Evolutionary conservation across 2,888 invertebrate species (phyloP).

Genomic region (Masnerella sp.): DNA sequence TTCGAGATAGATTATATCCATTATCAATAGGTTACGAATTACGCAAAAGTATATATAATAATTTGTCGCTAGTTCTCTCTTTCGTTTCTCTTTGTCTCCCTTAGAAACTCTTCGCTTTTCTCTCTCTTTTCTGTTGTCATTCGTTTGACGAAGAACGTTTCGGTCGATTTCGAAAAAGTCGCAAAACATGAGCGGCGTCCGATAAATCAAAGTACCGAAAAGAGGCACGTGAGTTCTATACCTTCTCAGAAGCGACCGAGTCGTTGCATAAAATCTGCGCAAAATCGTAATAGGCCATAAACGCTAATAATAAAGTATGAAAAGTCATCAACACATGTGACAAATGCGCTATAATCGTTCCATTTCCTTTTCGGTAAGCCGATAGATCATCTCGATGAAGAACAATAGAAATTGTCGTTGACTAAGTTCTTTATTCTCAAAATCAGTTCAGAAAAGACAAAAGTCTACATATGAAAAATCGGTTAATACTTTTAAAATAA

Average conservation of each 20-base stretch:
- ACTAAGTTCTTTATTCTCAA: slow-evolving; percentile 31
- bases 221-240: slow-evolving; percentile 50
- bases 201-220: slow-evolving; percentile 58
- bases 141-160: slow-evolving; percentile 57
- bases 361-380: slow-evolving; percentile 26
- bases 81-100: not conserved
- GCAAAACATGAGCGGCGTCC: slow-evolving; percentile 55
- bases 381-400: slow-evolving; percentile 51
- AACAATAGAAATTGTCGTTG: slow-evolving; percentile 51
- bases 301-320: slow-evolving; percentile 70
- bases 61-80: slow-evolving; percentile 6
- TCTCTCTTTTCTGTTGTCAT: slow-evolving; percentile 26
- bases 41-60: slow-evolving; percentile 63
- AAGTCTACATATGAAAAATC: slow-evolving; percentile 23
- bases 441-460: slow-evolving; percentile 8
- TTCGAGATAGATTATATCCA: slow-evolving; percentile 68
- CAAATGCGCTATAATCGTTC: slow-evolving; percentile 59
- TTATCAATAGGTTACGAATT: slow-evolving; percentile 65
- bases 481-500: too few species aligned
- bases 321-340: slow-evolving; percentile 72
- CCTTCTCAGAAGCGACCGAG: slow-evolving; percentile 58
- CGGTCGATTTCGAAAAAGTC: slow-evolving; percentile 67
- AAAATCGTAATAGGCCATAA: slow-evolving; percentile 72
- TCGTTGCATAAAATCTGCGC: slow-evolving; percentile 70
- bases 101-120: slow-evolving; percentile 5